Base-by-base conservation (phyloP, 2,113 vertebrate species). In the Tupaia chinensis region DNA sequence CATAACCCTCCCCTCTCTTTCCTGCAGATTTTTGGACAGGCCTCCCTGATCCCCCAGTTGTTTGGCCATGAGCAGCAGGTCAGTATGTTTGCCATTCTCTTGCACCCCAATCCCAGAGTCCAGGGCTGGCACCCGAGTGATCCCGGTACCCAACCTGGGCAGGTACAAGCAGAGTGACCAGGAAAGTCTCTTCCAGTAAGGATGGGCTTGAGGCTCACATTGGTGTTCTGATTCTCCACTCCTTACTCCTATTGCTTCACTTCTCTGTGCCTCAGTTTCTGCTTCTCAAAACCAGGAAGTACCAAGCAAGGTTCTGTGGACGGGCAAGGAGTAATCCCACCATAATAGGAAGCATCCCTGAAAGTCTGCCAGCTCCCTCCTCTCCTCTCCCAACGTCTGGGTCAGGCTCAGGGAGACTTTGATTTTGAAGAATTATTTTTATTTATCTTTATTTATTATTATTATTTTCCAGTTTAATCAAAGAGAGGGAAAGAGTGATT, bases 1-100 rank as follows among this genome's bases (percentile, higher is more conserved):
- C 97, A 81, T 98, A 98, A 99, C 98, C 98, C 93, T 98, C 96
- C 98, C 95, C 90, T 98, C 98, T 99, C 98, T 99, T 98, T 98
- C 98, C 98, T 98, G 70, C 97, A 99, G 98, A 98, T 99, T 74
- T 99, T 98, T 98, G 98, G 98, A 98, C 97, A 98, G 98, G 97
- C 98, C 98, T 98, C 98, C 98, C 97, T 98, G 98, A 98, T 98
- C 95, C 98, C 98, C 96, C 98, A 99, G 98, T 98, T 99, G 98
- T 98, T 99, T 98, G 98, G 98, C 95, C 98, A 98, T 96, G 98
- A 98, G 94, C 98, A 99, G 96, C 98, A 99, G 98, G 98, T 99
- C 98, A 95, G 98, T 99, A 98, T 98, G 95, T 0, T 97, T 98
- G 96, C 89, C 0, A 1, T 96, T 98, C 93, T 96, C 91, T 95